Evolutionary conservation across 2,113 vertebrate species (phyloP).

Genomic region (Tautogolabrus adspersus): DNA sequence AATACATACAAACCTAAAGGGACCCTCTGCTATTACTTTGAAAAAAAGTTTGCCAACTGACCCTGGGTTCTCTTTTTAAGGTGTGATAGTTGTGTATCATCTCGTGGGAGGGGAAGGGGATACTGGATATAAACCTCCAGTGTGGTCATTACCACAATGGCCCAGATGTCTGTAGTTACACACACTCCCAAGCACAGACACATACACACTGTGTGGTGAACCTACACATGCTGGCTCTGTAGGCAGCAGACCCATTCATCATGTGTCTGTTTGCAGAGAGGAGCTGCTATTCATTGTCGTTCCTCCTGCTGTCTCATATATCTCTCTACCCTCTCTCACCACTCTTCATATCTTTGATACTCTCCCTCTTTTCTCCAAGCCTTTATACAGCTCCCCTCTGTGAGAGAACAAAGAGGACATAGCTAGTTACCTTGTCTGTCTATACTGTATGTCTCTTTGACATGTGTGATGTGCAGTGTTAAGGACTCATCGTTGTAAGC

Average conservation of each 20-base stretch:
- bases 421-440: slow-evolving; percentile 30
- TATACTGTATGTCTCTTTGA: no score
- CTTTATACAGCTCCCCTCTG: slow-evolving; percentile 34
- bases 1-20: slow-evolving; percentile 41
- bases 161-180: slow-evolving; percentile 59
- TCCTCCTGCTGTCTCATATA: slow-evolving; percentile 52
- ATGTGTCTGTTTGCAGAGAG: slow-evolving; percentile 56
- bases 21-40: slow-evolving; percentile 68
- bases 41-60: slow-evolving; percentile 62
- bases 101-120: slow-evolving; percentile 19
- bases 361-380: slow-evolving; percentile 38
- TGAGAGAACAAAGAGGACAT: slow-evolving; percentile 65
- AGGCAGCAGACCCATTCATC: slow-evolving; percentile 71
- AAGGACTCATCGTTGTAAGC: no score
- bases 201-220: slow-evolving; percentile 33
- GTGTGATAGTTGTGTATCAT: slow-evolving; percentile 24
- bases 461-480: no score
- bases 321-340: slow-evolving; percentile 44
- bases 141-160: slow-evolving; percentile 57
- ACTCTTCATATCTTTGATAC: slow-evolving; percentile 45
- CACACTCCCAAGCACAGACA: slow-evolving; percentile 19
- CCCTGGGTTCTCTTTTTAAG: slow-evolving; percentile 19
- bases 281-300: slow-evolving; percentile 68
- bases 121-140: slow-evolving; percentile 37
- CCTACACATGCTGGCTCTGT: slow-evolving; percentile 59